Percentiles rank a stretch among this genome's conserved stretches.
phyloP scores from a whole-genome alignment of 2,888 invertebrate genomes.

The Imbricaverruca yamaguchii region DNA sequence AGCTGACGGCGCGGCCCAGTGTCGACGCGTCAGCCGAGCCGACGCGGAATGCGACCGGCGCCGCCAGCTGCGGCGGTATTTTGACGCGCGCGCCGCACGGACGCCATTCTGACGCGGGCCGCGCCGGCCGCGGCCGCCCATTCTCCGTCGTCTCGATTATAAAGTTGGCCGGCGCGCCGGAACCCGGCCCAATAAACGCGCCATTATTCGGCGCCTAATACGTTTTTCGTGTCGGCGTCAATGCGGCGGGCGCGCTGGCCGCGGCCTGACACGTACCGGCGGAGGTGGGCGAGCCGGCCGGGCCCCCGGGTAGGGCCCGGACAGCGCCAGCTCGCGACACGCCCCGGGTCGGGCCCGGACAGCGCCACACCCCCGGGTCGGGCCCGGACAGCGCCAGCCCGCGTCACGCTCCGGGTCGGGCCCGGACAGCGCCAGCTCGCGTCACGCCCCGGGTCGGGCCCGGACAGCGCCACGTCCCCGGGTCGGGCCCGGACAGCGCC shows the following conservation, averaged over 20 bases:
- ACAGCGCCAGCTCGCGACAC: no score
- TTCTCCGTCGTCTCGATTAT: background rate
- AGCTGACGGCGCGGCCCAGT: background rate
- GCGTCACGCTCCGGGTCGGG: no score
- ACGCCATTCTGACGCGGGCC: background rate
- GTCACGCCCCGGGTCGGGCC: no score
- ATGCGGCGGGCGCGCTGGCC: constrained; percentile 3
- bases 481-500: background rate
- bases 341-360: no score
- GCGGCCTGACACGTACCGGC: no score
- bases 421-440: no score
- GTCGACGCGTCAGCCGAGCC: background rate
- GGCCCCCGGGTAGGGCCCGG: no score
- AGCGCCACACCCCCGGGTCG: no score
- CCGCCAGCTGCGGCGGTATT: background rate
- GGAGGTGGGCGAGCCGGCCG: no score
- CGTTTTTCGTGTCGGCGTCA: background rate
- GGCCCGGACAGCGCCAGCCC: no score
- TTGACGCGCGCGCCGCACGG: background rate
- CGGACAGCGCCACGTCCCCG: background rate
- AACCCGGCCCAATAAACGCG: background rate
- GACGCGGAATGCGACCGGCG: constrained; percentile 6
- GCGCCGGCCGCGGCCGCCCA: background rate
- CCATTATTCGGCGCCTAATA: background rate
- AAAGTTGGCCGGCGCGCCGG: constrained; percentile 15